Evolutionary conservation across 2,113 vertebrate species (phyloP).

Genomic region (Corynorhinus townsendii): DNA sequence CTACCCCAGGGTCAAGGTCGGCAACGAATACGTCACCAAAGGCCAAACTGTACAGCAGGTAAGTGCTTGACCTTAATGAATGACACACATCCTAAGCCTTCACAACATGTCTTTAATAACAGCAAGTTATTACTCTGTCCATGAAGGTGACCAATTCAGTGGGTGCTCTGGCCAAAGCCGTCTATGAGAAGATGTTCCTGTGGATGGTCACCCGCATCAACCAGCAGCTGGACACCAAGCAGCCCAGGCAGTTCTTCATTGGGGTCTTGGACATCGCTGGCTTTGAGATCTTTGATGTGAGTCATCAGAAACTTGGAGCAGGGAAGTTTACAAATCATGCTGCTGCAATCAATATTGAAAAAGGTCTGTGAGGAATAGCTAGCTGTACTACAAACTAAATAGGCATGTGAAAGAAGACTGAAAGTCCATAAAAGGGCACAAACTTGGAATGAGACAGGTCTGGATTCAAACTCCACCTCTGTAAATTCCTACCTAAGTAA

Average conservation of each 20-base stretch:
- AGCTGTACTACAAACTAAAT: background rate
- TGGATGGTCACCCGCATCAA: slow-evolving; percentile 87
- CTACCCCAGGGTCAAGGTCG: slow-evolving; percentile 89
- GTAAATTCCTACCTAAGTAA: background rate
- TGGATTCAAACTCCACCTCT: background rate
- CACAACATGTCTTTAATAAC: background rate
- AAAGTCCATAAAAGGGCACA: background rate
- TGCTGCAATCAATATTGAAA: background rate
- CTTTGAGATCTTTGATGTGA: slow-evolving; percentile 83
- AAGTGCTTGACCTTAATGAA: background rate
- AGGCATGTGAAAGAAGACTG: background rate
- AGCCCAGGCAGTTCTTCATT: slow-evolving; percentile 79
- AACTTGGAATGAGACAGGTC: background rate
- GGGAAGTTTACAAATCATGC: background rate
- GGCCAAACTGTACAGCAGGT: slow-evolving; percentile 91
- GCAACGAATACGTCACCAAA: slow-evolving; percentile 90
- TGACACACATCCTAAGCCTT: background rate
- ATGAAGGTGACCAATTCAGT: slow-evolving; percentile 75
- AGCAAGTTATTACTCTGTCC: background rate
- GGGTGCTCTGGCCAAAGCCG: slow-evolving; percentile 78
- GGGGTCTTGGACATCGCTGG: slow-evolving; percentile 82
- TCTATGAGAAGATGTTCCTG: slow-evolving; percentile 88
- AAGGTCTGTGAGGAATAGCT: background rate
- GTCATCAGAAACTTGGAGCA: slow-evolving; percentile 22
- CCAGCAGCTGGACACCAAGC: slow-evolving; percentile 81